Conservation (phyloP, 2,888 invertebrate genomes). For the Selenia dentaria region DNA sequence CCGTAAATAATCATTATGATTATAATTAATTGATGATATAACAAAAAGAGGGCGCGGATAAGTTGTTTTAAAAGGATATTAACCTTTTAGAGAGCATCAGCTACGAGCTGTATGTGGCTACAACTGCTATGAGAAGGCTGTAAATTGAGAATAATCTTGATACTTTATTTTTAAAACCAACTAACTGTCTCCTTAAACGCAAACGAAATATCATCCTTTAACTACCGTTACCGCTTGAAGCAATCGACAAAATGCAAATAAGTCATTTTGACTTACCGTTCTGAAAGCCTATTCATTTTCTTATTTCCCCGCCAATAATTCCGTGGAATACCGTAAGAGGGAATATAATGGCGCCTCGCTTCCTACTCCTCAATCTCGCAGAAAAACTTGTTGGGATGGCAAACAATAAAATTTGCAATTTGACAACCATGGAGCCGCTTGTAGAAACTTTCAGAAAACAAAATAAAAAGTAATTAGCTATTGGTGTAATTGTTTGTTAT, state of each 20-base stretch:
- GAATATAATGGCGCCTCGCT: conserved; percentile 29
- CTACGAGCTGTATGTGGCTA: no score
- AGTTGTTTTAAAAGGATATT: no score
- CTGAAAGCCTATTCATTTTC: conserved; percentile 26
- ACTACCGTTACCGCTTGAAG: conserved; percentile 6
- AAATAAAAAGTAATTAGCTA: conserved; percentile 18
- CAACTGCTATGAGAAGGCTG: no score
- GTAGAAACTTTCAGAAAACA: conserved; percentile 13
- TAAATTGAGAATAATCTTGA: no score
- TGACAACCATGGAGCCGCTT: conserved; percentile 12
- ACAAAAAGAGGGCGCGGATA: no score
- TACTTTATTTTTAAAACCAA: no score
- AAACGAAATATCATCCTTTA: no score
- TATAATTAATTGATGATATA: no score
- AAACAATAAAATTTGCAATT: conserved; percentile 32
- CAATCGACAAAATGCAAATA: conserved; percentile 22
- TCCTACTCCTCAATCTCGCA: conserved; percentile 27
- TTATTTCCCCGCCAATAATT: conserved; percentile 22
- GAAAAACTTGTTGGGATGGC: conserved; percentile 33
- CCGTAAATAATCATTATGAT: no score
- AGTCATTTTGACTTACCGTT: conserved; percentile 18
- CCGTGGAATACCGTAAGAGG: conserved; percentile 9
- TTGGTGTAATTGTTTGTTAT: conserved; percentile 5
- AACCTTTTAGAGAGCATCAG: no score
- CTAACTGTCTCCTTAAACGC: no score